Base-by-base conservation (phyloP, 2,113 vertebrate species). In the Apaloderma vittatum region DNA sequence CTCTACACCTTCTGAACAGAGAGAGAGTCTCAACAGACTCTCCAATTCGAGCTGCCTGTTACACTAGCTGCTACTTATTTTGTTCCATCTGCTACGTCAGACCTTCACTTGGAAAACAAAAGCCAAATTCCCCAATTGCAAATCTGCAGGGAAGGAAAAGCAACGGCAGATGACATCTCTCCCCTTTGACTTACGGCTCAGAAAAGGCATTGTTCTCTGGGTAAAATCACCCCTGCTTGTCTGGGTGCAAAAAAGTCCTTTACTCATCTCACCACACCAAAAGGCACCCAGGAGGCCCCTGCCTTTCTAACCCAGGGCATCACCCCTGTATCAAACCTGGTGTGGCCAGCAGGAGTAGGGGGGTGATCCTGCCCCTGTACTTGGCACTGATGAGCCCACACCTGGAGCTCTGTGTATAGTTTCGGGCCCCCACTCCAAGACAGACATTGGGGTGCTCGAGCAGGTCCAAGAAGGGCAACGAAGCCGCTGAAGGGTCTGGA, bases 81-180 rank as follows among this genome's bases (percentile, higher is more conserved):
- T 49, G 8, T 15, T 75, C 57, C 52, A 45, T 23, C 68, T 76
- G 68, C 46, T 23, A 7, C 0, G 0, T 9, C 54, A 45, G 21
- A 59, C 26, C 21, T 22, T 77, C 87, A 49, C 32, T 34, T 26
- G 45, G 3, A 62, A 71, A 82, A 85, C 4, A 26, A 29, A 46
- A 87, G 34, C 15, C 32, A 7, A 59, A 70, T 32, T 77, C 20
- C 54, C 32, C 24, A 8, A 2, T 3, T 57, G 40, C 29, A 27
- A 22, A 20, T 24, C 36, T 24, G 8, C 62, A 52, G 26, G 11
- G 0, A 62, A 72, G 57, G 34, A n/a, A 67, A 83, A 93, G 30
- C 3, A 5, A 40, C 3, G 0, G 51, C 59, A 63, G 58, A 30
- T 20, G 46, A 75, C 6, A 29, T 3, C 15, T 26, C 51, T 77